Base-by-base conservation (phyloP, 2,888 invertebrate species). In the Tipula lateralis region DNA sequence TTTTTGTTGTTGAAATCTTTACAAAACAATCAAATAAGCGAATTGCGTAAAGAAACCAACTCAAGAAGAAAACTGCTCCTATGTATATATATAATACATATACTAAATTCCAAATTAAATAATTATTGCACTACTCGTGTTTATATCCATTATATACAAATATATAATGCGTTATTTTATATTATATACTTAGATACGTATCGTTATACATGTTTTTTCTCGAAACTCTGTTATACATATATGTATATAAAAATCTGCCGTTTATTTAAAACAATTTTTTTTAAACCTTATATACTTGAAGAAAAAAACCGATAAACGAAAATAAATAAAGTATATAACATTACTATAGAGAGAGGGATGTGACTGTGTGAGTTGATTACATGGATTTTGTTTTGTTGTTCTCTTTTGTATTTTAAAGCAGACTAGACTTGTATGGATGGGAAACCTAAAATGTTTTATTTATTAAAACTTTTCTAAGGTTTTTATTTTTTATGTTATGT, bases 371-470 rank as follows among this genome's bases (percentile, higher is more conserved):
- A 9, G 24, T 9, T 66, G 19, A 66, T 24, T 66, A 24, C 12
- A 66, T 16, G 4, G 0, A 24, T 66, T 66, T 66, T 24, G 24
- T 66, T 66, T 66, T 66, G 66, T 24, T 66, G 50, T 24, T 66
- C 66, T 66, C 24, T 66, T 66, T 66, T 66, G 16, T 50, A 50
- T 50, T 50, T 50, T 50, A 50, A 66, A 66, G 24, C 66, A 66
- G 24, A 24, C 66, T 66, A 66, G 66, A 66, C 66, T 24, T 66
- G 66, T 66, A 66, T 66, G 66, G 66, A 66, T 66, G 24, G 24
- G 66, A 66, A 66, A 66, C 66, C 66, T 66, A 66, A 66, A 66
- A 66, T 66, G 66, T 66, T 66, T 66, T 50, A 50, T 50, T 50
- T 50, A 50, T 50, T 50, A 50, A 66, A 66, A 66, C 24, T 66